Conservation (phyloP, 2,113 vertebrate species). For the Varanus salvator region DNA sequence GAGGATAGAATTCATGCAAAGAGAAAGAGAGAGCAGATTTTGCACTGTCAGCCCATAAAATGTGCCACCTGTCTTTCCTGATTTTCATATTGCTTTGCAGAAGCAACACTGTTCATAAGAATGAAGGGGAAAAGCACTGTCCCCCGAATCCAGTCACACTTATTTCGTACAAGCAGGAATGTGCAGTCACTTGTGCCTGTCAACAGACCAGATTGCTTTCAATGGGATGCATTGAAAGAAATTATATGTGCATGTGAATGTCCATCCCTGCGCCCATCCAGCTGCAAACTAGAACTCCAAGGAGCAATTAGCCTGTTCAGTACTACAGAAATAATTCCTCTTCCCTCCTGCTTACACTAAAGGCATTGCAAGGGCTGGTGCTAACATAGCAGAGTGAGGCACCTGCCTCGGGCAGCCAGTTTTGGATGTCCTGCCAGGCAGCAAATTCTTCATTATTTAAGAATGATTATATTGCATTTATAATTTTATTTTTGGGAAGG, state of each 20-base stretch:
- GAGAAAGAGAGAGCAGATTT: constrained; percentile 11
- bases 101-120: not conserved
- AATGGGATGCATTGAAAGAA: not conserved
- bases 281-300: not conserved
- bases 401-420: not conserved
- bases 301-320: not conserved
- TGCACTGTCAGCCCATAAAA: constrained; percentile 31
- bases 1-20: not conserved
- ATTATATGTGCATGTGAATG: too few species aligned
- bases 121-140: too few species aligned
- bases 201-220: not conserved
- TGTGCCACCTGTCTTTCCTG: not conserved
- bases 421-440: not conserved
- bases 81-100: not conserved
- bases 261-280: not conserved
- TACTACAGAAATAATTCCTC: not conserved
- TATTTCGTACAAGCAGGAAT: not conserved
- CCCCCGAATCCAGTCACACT: not conserved
- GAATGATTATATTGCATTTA: not conserved
- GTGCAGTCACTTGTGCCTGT: not conserved
- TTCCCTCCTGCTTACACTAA: not conserved
- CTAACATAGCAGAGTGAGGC: not conserved
- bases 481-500: not conserved
- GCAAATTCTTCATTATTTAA: not conserved
- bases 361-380: not conserved